phyloP scores from a whole-genome alignment of 2,113 vertebrate genomes.

The Gobio gobio region DNA sequence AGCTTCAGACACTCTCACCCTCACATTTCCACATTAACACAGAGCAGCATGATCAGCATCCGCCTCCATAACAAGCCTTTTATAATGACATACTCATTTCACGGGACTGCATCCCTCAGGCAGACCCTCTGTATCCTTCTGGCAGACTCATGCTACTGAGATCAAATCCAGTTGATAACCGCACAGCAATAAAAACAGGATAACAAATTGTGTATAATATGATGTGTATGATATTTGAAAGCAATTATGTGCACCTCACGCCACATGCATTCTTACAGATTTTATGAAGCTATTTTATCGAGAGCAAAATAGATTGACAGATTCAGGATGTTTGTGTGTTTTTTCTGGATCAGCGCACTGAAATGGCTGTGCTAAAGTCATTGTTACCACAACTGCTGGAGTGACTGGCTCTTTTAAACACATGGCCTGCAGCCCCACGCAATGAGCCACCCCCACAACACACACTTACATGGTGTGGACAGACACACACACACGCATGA shows the following conservation, averaged over 20 bases:
- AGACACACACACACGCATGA: slow-evolving; percentile 10
- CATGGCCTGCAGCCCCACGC: slow-evolving; percentile 56
- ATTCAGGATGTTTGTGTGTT: slow-evolving; percentile 59
- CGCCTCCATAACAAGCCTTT: slow-evolving; percentile 72
- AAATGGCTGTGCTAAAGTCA: slow-evolving; percentile 72
- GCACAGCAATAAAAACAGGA: neutral
- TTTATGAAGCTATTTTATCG: slow-evolving; percentile 24
- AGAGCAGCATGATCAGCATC: slow-evolving; percentile 67
- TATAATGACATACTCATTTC: slow-evolving; percentile 61
- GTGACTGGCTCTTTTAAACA: slow-evolving; percentile 66
- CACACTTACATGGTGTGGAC: slow-evolving; percentile 16
- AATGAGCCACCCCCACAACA: slow-evolving; percentile 51
- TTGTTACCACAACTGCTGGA: slow-evolving; percentile 65
- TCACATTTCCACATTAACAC: slow-evolving; percentile 42
- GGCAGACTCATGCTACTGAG: neutral
- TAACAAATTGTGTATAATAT: neutral
- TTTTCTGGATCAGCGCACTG: slow-evolving; percentile 74
- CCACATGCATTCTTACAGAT: neutral
- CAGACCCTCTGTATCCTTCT: slow-evolving; percentile 27
- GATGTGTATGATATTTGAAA: neutral
- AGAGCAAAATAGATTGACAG: slow-evolving; percentile 10
- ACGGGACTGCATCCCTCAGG: slow-evolving; percentile 66
- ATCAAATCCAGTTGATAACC: slow-evolving; percentile 14
- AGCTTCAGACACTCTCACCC: slow-evolving; percentile 59
- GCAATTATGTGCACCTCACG: neutral